phyloP scores from a whole-genome alignment of 2,113 vertebrate genomes.

The Gymnogyps californianus region DNA sequence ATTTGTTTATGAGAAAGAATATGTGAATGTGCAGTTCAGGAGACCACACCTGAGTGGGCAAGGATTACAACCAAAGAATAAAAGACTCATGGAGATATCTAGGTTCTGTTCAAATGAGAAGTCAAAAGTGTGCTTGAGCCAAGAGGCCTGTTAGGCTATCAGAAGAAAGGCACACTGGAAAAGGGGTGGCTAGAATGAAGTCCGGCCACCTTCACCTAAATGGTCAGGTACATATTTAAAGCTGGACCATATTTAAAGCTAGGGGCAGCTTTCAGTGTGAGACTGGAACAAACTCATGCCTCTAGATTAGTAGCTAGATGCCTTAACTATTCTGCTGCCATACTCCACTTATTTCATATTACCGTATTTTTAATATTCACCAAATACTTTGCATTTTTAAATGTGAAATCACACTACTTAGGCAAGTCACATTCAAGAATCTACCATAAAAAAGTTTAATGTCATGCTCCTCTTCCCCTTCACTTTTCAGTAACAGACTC shows the following conservation, averaged over 20 bases:
- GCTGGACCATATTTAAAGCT: background rate
- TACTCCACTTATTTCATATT: background rate
- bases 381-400: conserved; percentile 46
- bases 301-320: background rate
- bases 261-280: background rate
- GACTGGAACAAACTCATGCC: background rate
- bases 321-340: background rate
- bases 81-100: background rate
- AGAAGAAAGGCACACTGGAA: background rate
- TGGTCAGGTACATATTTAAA: background rate
- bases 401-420: conserved; percentile 66
- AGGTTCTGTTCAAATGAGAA: background rate
- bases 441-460: background rate
- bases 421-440: conserved; percentile 42
- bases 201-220: background rate
- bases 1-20: conserved; percentile 52
- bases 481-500: background rate
- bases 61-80: conserved; percentile 69
- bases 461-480: background rate
- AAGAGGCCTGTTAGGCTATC: background rate
- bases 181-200: background rate
- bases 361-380: conserved; percentile 39
- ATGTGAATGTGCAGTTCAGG: conserved; percentile 45
- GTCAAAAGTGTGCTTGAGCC: background rate
- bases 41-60: conserved; percentile 36